Conservation (phyloP, 53 echinoderm and acorn worm species). For the Pentamera pediparva region DNA sequence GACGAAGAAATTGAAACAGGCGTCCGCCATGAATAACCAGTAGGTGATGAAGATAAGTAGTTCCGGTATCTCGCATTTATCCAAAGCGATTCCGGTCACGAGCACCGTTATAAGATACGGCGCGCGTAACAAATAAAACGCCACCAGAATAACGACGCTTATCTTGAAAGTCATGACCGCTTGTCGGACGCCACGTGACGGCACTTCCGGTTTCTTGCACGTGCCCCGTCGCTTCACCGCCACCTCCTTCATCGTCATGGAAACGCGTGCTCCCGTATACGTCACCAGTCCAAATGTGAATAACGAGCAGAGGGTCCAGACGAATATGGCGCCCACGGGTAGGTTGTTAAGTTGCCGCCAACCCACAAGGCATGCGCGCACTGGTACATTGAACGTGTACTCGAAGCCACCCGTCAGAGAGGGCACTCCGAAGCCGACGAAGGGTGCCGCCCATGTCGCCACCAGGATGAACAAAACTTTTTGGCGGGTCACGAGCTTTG, state of each 20-base stretch:
- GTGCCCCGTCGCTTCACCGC: not conserved
- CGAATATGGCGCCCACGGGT: not conserved
- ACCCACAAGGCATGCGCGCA: not conserved
- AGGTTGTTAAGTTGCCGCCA: slow-evolving; percentile 17
- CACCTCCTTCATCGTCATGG: slow-evolving; percentile 14
- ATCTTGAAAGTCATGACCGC: slow-evolving; percentile 13
- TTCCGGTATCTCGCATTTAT: slow-evolving; percentile 8
- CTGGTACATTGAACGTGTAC: not conserved
- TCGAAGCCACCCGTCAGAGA: not conserved
- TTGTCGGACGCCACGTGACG: not conserved
- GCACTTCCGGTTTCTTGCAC: not conserved
- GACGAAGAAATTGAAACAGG: slow-evolving; percentile 28
- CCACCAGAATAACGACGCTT: slow-evolving; percentile 13
- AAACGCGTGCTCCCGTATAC: slow-evolving; percentile 6
- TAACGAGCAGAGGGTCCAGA: slow-evolving; percentile 6
- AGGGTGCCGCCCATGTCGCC: not conserved
- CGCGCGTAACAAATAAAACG: slow-evolving; percentile 19
- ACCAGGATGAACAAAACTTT: not conserved
- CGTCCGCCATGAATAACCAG: slow-evolving; percentile 14
- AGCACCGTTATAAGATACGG: not conserved
- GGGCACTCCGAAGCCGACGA: not conserved
- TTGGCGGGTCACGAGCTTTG: not conserved
- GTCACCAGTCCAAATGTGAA: slow-evolving; percentile 13
- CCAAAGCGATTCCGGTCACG: not conserved
- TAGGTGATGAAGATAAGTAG: slow-evolving; percentile 3